Evolutionary conservation across 2,888 invertebrate genomes (phyloP).

Genomic region (Ganaspis brasiliensis): DNA sequence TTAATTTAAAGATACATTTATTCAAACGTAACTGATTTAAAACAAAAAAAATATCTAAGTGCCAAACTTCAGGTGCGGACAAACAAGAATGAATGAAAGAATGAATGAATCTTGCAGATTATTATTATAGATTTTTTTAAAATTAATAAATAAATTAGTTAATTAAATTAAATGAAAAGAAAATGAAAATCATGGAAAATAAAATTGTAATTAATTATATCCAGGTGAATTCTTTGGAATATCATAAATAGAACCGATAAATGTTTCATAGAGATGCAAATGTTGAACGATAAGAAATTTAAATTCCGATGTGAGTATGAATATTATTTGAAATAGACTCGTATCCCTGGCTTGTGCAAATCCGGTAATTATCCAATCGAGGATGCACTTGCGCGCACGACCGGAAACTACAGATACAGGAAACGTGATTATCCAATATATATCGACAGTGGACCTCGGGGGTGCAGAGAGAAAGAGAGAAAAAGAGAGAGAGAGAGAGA

Average conservation of each 20-base stretch:
- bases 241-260: neutral
- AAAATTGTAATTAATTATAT: no score
- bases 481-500: neutral
- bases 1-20: no score
- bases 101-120: no score
- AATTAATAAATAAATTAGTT: no score
- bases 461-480: neutral
- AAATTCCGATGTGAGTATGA: neutral
- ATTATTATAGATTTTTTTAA: no score
- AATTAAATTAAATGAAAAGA: no score
- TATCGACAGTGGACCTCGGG: conserved; percentile 22
- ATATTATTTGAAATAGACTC: conserved; percentile 16
- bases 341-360: conserved; percentile 57
- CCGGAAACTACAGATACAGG: conserved; percentile 30
- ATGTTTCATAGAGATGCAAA: neutral
- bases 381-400: conserved; percentile 20
- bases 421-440: conserved; percentile 15
- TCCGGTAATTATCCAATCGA: conserved; percentile 46
- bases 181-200: neutral
- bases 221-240: neutral
- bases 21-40: no score
- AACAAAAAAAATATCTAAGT: no score
- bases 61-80: no score
- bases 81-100: no score
- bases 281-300: neutral